Conservation (phyloP, 1,140 invertebrate genomes). For the Euura lappo region DNA sequence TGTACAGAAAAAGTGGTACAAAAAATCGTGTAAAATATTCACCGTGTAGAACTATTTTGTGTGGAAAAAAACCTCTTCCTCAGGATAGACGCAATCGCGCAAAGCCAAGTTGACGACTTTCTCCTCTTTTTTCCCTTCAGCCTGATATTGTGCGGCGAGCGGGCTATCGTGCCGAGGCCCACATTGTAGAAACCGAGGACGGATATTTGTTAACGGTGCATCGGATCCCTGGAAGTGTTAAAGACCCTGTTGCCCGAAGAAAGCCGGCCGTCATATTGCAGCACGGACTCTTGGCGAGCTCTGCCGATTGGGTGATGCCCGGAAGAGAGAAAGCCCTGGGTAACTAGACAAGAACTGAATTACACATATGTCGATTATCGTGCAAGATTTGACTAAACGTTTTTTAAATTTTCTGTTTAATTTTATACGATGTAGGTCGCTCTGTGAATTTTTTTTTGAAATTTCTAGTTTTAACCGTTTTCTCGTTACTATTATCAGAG, state of each 20-base stretch:
- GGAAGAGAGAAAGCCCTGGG: constrained; percentile 70
- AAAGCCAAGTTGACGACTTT: constrained; percentile 15
- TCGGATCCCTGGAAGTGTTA: constrained; percentile 67
- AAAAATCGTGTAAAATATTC: neutral
- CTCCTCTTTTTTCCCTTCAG: constrained; percentile 39
- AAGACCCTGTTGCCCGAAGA: constrained; percentile 27
- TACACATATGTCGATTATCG: no score
- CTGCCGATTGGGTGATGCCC: constrained; percentile 70
- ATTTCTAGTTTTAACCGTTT: no score
- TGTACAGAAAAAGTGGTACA: no score
- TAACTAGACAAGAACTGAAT: constrained; percentile 36
- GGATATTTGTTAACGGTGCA: constrained; percentile 77
- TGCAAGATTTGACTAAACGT: no score
- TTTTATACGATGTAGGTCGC: no score
- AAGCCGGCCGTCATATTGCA: constrained; percentile 63
- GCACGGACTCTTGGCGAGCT: constrained; percentile 73
- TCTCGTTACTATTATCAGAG: no score
- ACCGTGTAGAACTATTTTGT: no score
- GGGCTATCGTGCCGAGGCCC: constrained; percentile 74
- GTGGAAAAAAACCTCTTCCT: no score
- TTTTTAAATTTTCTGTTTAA: no score
- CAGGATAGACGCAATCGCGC: neutral
- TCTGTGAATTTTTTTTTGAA: no score
- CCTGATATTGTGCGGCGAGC: constrained; percentile 66
- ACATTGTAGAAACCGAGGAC: constrained; percentile 71